phyloP scores from a whole-genome alignment of 2,113 vertebrate species.

The Rhombomys opimus region DNA sequence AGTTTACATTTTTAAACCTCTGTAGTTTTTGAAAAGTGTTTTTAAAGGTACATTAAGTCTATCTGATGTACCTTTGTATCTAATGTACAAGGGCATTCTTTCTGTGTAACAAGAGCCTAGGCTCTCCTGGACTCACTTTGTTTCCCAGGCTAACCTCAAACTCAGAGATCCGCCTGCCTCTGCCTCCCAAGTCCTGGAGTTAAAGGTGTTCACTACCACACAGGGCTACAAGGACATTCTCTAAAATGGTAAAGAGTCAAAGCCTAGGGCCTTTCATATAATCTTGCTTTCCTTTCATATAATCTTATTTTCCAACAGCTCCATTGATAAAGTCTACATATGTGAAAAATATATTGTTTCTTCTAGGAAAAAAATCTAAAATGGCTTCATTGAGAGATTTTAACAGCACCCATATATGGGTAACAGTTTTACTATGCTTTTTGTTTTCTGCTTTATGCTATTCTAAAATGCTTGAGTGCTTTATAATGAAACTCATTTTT shows the following conservation, averaged over 20 bases:
- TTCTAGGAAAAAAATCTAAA: neutral
- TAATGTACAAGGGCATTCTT: neutral
- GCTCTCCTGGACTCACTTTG: no score
- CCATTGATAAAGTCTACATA: neutral
- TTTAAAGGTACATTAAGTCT: slow-evolving; percentile 31
- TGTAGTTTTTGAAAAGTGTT: neutral
- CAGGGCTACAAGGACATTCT: neutral
- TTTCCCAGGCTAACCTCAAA: no score
- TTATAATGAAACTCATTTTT: slow-evolving; percentile 16
- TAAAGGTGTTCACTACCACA: no score
- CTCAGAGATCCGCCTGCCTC: no score
- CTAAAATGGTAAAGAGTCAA: slow-evolving; percentile 43
- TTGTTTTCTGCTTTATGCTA: slow-evolving; percentile 42
- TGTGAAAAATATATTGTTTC: neutral
- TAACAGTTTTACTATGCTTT: neutral
- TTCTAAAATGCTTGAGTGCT: slow-evolving; percentile 43
- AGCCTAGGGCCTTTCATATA: neutral
- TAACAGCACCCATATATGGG: neutral
- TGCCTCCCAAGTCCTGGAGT: no score
- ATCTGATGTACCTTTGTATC: neutral
- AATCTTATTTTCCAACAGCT: neutral
- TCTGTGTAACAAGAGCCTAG: neutral
- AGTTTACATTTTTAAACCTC: neutral
- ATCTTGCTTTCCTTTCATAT: neutral
- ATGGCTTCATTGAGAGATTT: slow-evolving; percentile 2